Evolutionary conservation across 2,113 vertebrate genomes (phyloP), one percentile per base, ranked within the genome.

Genomic region (Lethenteron reissneri): DNA sequence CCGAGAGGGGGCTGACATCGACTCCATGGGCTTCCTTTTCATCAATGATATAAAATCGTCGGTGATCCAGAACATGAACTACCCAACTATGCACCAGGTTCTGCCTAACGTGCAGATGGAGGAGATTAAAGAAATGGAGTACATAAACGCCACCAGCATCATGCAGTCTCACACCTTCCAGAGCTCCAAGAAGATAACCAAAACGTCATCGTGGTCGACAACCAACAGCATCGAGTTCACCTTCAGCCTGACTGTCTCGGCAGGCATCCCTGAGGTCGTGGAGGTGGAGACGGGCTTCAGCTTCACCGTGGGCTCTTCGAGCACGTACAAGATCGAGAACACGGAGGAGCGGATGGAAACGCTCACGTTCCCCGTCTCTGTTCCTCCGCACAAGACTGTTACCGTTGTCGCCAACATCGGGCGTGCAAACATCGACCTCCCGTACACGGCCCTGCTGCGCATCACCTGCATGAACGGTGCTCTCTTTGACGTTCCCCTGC

Each of bases 391-490:
- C 9, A 75, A 74, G 71, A 73, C 71, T 0, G 2, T 75, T 12
- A 9, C 73, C 17, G 70, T 72, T 13, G 0, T 57, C 8, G 68
- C 76, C 19, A 75, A 62, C 3, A 77, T 76, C 57, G 75, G 76
- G n/a, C 58, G 72, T 68, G 74, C 71, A 12, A 73, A 15, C 12
- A 15, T 77, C 57, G 72, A 77, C 56, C 68, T 77, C 14, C 75
- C 75, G 8, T 76, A 75, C 74, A 76, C 17, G 11, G 76, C 69
- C 58, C 76, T 15, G 10, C 15, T 77, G 57, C 2, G 69, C 41
- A 72, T 76, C 17, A 77, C 73, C 57, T 76, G 74, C 70, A 11
- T 41, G 12, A 74, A 77, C 17, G n/a, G 56, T 56, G 72, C 71
- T 25, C 64, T 74, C 15, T 14, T 74, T 60, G 0, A 71, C 57